These are phyloP conservation scores for Pterocles orientalis DNA, from an alignment of 2,113 vertebrate species.

Conservation along the genomic window DNA sequence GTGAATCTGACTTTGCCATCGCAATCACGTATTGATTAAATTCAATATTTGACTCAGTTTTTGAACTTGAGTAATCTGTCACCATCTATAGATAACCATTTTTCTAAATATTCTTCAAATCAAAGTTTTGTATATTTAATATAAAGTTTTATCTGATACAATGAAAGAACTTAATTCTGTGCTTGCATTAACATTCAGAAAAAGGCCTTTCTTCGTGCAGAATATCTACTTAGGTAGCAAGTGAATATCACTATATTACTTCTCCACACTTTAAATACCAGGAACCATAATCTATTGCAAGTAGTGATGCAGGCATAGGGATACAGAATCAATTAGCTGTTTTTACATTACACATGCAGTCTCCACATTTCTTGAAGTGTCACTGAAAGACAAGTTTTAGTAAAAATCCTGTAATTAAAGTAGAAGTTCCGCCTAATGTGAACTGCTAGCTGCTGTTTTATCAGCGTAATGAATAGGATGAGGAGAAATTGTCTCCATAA, in stretches of 20 bases:
- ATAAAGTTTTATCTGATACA: conserved; percentile 16
- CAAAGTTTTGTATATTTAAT: not conserved
- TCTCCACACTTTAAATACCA: not conserved
- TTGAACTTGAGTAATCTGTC: conserved; percentile 16
- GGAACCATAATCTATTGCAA: not conserved
- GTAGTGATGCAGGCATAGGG: not conserved
- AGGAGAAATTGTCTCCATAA: conserved; percentile 39
- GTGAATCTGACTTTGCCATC: not conserved
- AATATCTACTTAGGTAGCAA: not conserved
- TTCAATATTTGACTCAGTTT: not conserved
- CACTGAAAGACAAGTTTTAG: conserved; percentile 31
- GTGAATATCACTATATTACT: not conserved
- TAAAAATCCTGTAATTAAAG: conserved; percentile 57
- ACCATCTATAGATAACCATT: not conserved
- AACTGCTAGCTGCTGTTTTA: conserved; percentile 44
- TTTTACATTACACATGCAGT: conserved; percentile 14
- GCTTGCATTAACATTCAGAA: conserved; percentile 12
- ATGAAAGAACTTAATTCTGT: not conserved
- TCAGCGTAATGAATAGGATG: conserved; percentile 35
- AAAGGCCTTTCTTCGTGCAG: not conserved
- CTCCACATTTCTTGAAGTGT: conserved; percentile 19
- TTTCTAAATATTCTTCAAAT: not conserved
- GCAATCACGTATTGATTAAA: not conserved
- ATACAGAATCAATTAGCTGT: conserved; percentile 29
- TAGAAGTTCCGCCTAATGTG: not conserved